A percentile compares a stretch with the other conserved stretches of the same genome.
These are phyloP conservation scores for Rhorus exstirpatorius DNA, from an alignment of 2,888 invertebrate species.

Conservation along the genomic window DNA sequence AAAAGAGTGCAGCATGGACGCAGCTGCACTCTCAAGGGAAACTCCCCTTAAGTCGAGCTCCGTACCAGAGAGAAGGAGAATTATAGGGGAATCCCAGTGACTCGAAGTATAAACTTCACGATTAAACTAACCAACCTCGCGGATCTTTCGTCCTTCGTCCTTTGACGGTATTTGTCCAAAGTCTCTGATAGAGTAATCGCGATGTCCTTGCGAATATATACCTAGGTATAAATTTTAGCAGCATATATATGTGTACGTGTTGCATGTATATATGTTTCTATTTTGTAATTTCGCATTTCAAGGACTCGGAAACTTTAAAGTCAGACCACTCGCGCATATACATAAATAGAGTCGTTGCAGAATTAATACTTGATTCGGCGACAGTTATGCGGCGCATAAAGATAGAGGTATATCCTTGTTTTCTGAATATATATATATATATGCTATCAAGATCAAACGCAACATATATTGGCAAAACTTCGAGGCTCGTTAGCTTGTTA, in stretches of 20 bases:
- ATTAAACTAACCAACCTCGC: slow-evolving; percentile 2
- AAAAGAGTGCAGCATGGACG: background rate
- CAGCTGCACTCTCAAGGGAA: background rate
- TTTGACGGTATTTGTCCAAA: slow-evolving; percentile 38
- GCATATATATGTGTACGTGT: background rate
- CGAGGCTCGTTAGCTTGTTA: background rate
- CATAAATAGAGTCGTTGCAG: slow-evolving; percentile 31
- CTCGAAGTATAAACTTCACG: background rate
- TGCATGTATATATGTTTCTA: background rate
- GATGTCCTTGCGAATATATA: background rate
- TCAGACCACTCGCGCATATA: slow-evolving; percentile 37
- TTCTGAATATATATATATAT: slow-evolving; percentile 22
- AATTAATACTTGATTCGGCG: slow-evolving; percentile 31
- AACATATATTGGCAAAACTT: slow-evolving; percentile 28
- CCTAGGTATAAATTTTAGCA: background rate
- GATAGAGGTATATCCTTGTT: slow-evolving; percentile 4
- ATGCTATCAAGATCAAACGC: slow-evolving; percentile 36
- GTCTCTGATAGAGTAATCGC: slow-evolving; percentile 17
- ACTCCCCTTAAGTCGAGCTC: background rate
- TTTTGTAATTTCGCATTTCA: slow-evolving; percentile 58
- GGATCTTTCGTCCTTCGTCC: slow-evolving; percentile 17
- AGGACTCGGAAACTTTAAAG: slow-evolving; percentile 57
- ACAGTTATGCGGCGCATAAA: slow-evolving; percentile 11
- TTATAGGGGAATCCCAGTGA: background rate
- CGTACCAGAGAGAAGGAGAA: background rate